Conservation (phyloP, 2,797 vertebrate genomes). For the Pipistrellus pipistrellus region DNA sequence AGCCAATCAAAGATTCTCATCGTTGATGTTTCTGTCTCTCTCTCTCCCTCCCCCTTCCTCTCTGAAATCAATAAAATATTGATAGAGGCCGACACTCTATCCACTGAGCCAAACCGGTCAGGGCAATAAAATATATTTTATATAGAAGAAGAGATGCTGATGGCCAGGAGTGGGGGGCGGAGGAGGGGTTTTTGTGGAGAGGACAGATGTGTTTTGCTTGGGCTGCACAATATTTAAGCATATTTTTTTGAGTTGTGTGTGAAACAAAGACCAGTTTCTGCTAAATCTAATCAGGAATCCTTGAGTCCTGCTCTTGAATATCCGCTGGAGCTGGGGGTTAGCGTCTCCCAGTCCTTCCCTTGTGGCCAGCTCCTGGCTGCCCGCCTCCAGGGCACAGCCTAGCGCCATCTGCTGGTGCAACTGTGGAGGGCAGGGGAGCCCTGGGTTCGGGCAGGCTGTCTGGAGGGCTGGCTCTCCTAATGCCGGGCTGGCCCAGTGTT, state of each 20-base stretch:
- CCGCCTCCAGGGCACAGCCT: background rate
- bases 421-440: background rate
- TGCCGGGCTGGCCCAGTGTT: background rate
- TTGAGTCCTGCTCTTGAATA: background rate
- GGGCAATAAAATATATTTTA: no score
- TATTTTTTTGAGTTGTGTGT: background rate
- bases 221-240: background rate
- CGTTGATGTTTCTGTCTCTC: no score
- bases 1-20: no score
- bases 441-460: background rate
- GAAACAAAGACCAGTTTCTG: background rate
- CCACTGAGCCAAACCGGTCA: no score
- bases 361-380: background rate
- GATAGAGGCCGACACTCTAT: no score
- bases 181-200: background rate
- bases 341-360: background rate
- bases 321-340: background rate
- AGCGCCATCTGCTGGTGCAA: background rate
- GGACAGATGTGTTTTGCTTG: background rate
- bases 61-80: no score
- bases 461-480: background rate
- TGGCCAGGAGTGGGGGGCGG: fast-evolving
- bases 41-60: no score
- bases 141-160: background rate
- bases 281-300: background rate